phyloP scores from a whole-genome alignment of 1,140 invertebrate species.

The Mylabris phalerata region DNA sequence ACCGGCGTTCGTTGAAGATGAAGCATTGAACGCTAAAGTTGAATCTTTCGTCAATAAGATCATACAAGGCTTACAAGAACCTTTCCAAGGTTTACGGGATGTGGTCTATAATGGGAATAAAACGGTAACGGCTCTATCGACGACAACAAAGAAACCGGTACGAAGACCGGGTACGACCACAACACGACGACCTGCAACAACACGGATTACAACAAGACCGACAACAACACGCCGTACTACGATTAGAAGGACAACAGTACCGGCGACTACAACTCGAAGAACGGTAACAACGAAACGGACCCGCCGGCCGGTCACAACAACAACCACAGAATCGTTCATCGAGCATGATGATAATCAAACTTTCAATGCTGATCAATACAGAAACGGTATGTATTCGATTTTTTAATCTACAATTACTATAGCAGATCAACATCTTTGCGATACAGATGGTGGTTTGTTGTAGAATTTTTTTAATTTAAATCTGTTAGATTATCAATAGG shows the following conservation, averaged over 20 bases:
- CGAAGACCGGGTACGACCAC: conserved; percentile 38
- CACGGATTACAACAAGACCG: conserved; percentile 4
- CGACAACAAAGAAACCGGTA: conserved; percentile 43
- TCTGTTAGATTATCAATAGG: no score
- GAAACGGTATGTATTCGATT: conserved; percentile 52
- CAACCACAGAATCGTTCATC: conserved; percentile 34
- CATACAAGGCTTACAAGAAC: conserved; percentile 70
- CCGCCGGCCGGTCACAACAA: conserved; percentile 22
- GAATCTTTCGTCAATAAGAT: conserved; percentile 76
- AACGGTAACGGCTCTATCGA: conserved; percentile 26
- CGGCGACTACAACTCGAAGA: conserved; percentile 39
- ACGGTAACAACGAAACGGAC: conserved; percentile 35
- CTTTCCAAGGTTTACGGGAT: conserved; percentile 71
- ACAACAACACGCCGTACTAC: conserved; percentile 10
- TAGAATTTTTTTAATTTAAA: no score
- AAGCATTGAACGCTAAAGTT: conserved; percentile 68
- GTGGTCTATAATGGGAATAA: conserved; percentile 50
- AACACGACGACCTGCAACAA: conserved; percentile 29
- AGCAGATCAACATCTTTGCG: no score
- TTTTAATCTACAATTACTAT: no score
- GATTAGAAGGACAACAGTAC: background rate
- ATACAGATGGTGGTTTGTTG: no score
- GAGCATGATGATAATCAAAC: conserved; percentile 51
- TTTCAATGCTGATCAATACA: conserved; percentile 49
- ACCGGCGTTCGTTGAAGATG: conserved; percentile 65